These are phyloP conservation scores for Pogonomyrmex barbatus DNA, from an alignment of 1,140 invertebrate genomes.

Conservation along the genomic window DNA sequence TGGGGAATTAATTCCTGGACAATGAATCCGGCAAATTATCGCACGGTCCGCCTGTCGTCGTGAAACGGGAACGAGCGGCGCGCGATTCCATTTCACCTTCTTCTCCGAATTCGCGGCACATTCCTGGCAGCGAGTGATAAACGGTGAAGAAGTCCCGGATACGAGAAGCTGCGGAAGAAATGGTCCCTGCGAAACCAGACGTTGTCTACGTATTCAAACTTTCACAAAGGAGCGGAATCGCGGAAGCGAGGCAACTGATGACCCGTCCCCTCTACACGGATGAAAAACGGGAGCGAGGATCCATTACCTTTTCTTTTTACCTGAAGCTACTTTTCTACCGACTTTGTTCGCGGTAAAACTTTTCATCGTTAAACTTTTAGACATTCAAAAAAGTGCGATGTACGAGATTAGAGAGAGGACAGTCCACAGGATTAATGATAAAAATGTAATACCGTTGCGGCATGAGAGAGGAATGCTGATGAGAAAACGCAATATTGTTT, in stretches of 20 bases:
- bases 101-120: constrained; percentile 1
- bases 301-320: constrained; percentile 49
- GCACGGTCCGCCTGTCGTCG: background rate
- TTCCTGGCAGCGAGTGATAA: background rate
- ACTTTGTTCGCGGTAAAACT: constrained; percentile 15
- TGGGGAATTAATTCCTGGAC: constrained; percentile 72
- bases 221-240: constrained; percentile 54
- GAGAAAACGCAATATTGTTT: constrained; percentile 58
- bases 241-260: constrained; percentile 40
- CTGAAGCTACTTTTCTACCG: constrained; percentile 28
- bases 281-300: constrained; percentile 44
- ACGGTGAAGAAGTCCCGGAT: constrained; percentile 5
- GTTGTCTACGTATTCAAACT: constrained; percentile 64
- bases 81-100: constrained; percentile 53
- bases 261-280: constrained; percentile 12
- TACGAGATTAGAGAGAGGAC: background rate
- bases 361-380: constrained; percentile 43
- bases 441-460: constrained; percentile 15
- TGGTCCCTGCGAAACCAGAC: constrained; percentile 32
- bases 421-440: constrained; percentile 26
- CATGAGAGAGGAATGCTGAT: constrained; percentile 35
- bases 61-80: constrained; percentile 24
- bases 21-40: constrained; percentile 71
- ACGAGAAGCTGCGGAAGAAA: constrained; percentile 19
- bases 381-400: constrained; percentile 16